phyloP scores from a whole-genome alignment of 2,797 vertebrate species.

The Spheniscus humboldti region DNA sequence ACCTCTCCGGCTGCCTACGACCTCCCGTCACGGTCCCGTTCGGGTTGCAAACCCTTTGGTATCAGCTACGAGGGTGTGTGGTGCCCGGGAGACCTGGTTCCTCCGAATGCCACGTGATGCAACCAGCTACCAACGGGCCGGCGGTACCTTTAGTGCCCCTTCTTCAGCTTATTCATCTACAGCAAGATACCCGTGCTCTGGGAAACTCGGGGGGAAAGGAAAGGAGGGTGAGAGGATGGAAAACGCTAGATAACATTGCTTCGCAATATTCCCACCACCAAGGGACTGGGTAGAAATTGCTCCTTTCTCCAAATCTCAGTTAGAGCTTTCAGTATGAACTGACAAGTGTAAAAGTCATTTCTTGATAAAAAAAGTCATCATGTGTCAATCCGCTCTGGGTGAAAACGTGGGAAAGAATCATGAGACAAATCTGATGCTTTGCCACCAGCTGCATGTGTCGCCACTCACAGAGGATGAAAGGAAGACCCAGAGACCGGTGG shows the following conservation, averaged over 20 bases:
- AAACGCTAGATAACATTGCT: background rate
- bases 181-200: background rate
- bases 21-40: rapidly evolving
- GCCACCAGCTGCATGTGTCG: background rate
- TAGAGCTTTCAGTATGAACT: background rate
- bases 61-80: rapidly evolving
- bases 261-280: background rate
- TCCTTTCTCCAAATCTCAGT: constrained; percentile 2
- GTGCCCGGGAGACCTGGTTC: background rate
- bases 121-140: rapidly evolving
- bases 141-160: background rate
- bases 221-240: background rate
- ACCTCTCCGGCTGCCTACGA: background rate
- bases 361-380: background rate
- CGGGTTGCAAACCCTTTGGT: background rate
- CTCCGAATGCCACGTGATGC: background rate
- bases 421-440: background rate
- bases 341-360: background rate
- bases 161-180: background rate
- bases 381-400: background rate
- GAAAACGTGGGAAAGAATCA: background rate
- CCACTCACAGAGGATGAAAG: background rate
- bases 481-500: background rate
- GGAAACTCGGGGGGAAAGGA: background rate
- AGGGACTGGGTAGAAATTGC: background rate